These are phyloP conservation scores for Dendropsophus ebraccatus DNA, from an alignment of 2,113 vertebrate genomes.

Conservation along the genomic window DNA sequence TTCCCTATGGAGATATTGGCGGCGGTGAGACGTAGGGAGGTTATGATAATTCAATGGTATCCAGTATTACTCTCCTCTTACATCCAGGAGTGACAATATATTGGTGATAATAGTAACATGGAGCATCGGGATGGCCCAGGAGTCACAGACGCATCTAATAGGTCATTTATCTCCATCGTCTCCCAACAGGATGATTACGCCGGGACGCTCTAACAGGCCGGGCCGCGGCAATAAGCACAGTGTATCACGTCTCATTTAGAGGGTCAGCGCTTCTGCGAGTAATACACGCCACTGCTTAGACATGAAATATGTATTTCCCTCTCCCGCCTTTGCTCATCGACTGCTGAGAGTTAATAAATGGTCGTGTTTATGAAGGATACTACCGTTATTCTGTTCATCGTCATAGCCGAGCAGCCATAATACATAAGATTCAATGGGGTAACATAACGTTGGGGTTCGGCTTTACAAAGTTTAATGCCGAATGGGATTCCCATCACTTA, in stretches of 20 bases:
- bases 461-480: not conserved
- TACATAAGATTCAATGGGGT: no score
- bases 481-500: no score
- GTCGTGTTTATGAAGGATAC: not conserved
- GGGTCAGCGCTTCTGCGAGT: conserved; percentile 19
- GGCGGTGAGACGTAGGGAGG: not conserved
- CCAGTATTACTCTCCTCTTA: not conserved
- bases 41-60: not conserved
- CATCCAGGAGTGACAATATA: not conserved
- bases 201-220: not conserved
- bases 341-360: not conserved
- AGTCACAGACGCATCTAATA: not conserved
- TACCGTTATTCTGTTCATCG: not conserved
- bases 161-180: conserved; percentile 26
- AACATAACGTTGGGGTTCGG: not conserved
- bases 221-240: conserved; percentile 15
- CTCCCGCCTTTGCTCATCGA: not conserved
- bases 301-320: conserved; percentile 20
- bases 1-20: not conserved
- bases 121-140: not conserved
- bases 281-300: not conserved
- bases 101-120: not conserved
- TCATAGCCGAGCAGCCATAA: no score
- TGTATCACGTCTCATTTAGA: conserved; percentile 32
- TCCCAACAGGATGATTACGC: not conserved